Evolutionary conservation across 2,797 vertebrate species (phyloP).

Genomic region (Siniperca obscura): DNA sequence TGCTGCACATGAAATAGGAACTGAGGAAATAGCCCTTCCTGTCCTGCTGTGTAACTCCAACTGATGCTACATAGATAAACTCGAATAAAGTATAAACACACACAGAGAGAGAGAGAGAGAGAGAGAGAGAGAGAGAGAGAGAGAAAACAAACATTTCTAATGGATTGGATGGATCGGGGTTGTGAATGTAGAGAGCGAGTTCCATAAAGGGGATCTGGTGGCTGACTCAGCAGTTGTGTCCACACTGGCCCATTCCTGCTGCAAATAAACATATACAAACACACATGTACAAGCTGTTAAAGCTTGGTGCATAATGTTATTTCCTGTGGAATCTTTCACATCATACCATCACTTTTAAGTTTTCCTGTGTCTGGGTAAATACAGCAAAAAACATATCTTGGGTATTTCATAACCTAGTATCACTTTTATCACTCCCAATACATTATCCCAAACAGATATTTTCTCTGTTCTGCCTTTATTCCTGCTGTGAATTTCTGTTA

Average conservation of each 20-base stretch:
- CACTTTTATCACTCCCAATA: background rate
- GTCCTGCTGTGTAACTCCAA: slow-evolving; percentile 53
- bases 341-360: slow-evolving; percentile 7
- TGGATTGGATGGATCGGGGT: slow-evolving; percentile 41
- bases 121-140: slow-evolving; percentile 8
- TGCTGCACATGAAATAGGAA: slow-evolving; percentile 51
- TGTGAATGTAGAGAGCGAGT: slow-evolving; percentile 73
- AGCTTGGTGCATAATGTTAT: slow-evolving; percentile 10
- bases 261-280: slow-evolving; percentile 46
- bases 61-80: slow-evolving; percentile 54
- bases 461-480: background rate
- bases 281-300: slow-evolving; percentile 19
- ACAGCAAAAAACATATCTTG: background rate
- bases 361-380: background rate
- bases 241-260: slow-evolving; percentile 75
- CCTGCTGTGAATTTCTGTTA: background rate
- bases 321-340: slow-evolving; percentile 38
- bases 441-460: background rate
- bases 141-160: slow-evolving; percentile 49
- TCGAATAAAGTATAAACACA: slow-evolving; percentile 49
- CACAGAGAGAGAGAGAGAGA: background rate
- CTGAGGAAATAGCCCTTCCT: slow-evolving; percentile 66
- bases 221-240: slow-evolving; percentile 36
- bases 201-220: slow-evolving; percentile 65
- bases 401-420: background rate